phyloP scores from a whole-genome alignment of 2,113 vertebrate species.

The Melospiza georgiana region DNA sequence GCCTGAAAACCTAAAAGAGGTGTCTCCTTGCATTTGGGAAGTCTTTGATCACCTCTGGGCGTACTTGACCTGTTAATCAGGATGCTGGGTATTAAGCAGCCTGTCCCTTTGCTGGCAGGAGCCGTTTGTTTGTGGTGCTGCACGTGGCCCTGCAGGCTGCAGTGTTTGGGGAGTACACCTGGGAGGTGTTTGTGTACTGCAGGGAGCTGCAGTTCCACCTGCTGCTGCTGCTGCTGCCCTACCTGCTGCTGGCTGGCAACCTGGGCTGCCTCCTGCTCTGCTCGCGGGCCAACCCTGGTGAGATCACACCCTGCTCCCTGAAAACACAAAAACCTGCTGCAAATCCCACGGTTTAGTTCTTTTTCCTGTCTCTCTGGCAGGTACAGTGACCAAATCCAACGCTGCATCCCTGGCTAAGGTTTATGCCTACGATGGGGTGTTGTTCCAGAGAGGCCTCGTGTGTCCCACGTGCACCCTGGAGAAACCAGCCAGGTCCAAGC shows the following conservation, averaged over 20 bases:
- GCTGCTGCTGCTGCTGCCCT: constrained; percentile 82
- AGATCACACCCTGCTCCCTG: neutral
- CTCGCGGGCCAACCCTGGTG: constrained; percentile 86
- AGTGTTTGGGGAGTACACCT: constrained; percentile 88
- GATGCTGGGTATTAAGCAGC: neutral
- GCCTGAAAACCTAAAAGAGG: constrained; percentile 53
- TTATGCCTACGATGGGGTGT: constrained; percentile 83
- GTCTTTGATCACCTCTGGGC: constrained; percentile 13
- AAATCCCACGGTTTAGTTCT: fast-evolving
- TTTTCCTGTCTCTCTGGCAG: constrained; percentile 62
- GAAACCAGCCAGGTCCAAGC: constrained; percentile 95
- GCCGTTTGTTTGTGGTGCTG: constrained; percentile 81
- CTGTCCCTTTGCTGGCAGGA: constrained; percentile 72
- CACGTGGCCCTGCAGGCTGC: constrained; percentile 83
- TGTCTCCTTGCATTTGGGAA: constrained; percentile 11
- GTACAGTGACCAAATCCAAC: constrained; percentile 83
- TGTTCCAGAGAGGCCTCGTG: constrained; percentile 79
- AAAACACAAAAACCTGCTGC: neutral
- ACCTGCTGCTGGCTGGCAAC: constrained; percentile 82
- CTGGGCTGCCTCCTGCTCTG: constrained; percentile 83
- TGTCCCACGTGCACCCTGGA: constrained; percentile 84
- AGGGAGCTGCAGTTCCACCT: constrained; percentile 83
- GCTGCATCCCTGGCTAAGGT: constrained; percentile 69
- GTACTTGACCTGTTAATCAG: constrained; percentile 16
- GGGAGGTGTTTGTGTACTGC: constrained; percentile 88